Evolutionary conservation across 1,140 invertebrate genomes (phyloP), one percentile per base, ranked within the genome.

Genomic region (Hermatobates lingyangjiaoensis): DNA sequence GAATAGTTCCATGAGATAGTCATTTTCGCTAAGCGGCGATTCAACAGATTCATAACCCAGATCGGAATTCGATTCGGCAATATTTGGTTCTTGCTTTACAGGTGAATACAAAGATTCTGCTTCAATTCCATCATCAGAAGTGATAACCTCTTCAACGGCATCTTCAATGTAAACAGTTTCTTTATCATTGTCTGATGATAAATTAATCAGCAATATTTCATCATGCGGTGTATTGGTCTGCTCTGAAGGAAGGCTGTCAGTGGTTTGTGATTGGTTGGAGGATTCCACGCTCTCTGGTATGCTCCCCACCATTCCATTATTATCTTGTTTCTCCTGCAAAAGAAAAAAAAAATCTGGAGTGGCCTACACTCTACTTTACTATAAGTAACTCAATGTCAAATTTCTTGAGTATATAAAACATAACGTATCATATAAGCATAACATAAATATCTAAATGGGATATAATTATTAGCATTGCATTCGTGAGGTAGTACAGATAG

Each of bases 261-360:
- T n/a, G n/a, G n/a, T n/a, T n/a, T n/a, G n/a, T n/a, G n/a, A n/a
- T n/a, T n/a, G n/a, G 39, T 2, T 50, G 47, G 20, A 3, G 81
- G 81, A 62, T 83, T 84, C 83, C 82, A 86, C 59, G 67, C 76
- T 66, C 75, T 81, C 66, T 83, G 81, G 61, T 81, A 79, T 45
- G 75, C 75, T 24, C 81, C 80, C 83, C 82, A 85, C 82, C 82
- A 85, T 56, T 80, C 20, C 40, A 4, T 46, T 21, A 21, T 21
- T 26, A 4, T n/a, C 27, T 44, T 50, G 73, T n/a, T n/a, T n/a
- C n/a, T n/a, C n/a, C n/a, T n/a, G n/a, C n/a, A n/a, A n/a, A n/a
- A n/a, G n/a, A n/a, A n/a, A n/a, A n/a, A n/a, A n/a, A n/a, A n/a
- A n/a, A n/a, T n/a, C n/a, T n/a, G n/a, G n/a, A n/a, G n/a, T n/a